Evolutionary conservation across 2,797 vertebrate species (phyloP), one percentile per base, ranked within the genome.

Genomic region (Atherinosoma microstoma): DNA sequence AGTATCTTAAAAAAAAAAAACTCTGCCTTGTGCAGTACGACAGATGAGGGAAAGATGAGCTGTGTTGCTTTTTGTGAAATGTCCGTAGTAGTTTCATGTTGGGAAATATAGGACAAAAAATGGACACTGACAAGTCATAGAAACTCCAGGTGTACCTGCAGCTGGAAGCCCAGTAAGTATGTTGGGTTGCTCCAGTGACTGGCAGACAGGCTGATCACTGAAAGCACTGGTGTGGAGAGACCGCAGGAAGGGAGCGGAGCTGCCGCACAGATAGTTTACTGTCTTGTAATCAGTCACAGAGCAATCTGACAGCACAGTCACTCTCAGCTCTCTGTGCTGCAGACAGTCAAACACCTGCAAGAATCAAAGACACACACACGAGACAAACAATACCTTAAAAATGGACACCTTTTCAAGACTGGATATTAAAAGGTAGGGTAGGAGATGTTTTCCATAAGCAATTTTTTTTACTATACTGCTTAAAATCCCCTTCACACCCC

Each of bases 181-280:
- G 83, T 99, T 99, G 2, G 98, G 98, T 9, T 96, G 97, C 70
- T 98, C 97, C 72, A 99, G 94, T n/a, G 95, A 86, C 0, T 89
- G 87, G 76, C 97, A 97, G 68, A 85, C 93, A 0, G 89, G 49
- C 7, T 49, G 69, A 6, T 92, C 93, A 22, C 82, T 86, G 88
- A 94, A 95, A 8, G 79, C 75, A 40, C 79, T 84, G 24, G 95
- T 97, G 85, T 96, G 96, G 29, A 99, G 91, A 13, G 95, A 96
- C 80, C 93, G 96, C 81, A 99, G 93, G 90, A 99, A 98, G 0
- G 97, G 97, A 38, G 93, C 87, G 0, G 91, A 86, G 72, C 95
- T 95, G 0, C 83, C 90, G 64, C 93, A 81, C 47, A 94, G 83
- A 64, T 96, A 95, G 75, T 96, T 95, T 30, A 95, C 83, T 1